phyloP scores from a whole-genome alignment of 2,797 vertebrate genomes.

The Cynodonichthys magdalenae region DNA sequence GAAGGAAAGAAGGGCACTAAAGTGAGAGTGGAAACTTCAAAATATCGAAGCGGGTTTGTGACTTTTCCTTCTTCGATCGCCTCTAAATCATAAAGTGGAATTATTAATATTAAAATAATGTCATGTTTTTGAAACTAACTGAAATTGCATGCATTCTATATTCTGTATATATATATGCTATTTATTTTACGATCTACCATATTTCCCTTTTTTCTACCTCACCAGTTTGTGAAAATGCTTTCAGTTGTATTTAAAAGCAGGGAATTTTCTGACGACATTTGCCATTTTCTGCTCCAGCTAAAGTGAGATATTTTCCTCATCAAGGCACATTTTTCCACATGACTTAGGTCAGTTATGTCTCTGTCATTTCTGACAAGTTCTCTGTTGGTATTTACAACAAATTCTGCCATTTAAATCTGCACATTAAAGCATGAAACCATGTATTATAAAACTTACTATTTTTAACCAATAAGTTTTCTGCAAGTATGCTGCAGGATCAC shows the following conservation, averaged over 20 bases:
- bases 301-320: conserved; percentile 30
- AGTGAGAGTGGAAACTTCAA: not conserved
- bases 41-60: conserved; percentile 9
- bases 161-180: not conserved
- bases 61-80: not conserved
- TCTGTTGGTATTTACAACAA: too few species aligned
- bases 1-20: not conserved
- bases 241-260: not conserved
- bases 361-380: not conserved
- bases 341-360: not conserved
- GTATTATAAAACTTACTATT: not conserved
- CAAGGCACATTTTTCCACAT: conserved; percentile 16
- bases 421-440: not conserved
- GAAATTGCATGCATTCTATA: not conserved
- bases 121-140: not conserved
- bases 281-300: not conserved
- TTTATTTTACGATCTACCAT: too few species aligned
- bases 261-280: conserved; percentile 9
- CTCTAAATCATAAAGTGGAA: not conserved
- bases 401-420: not conserved
- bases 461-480: not conserved
- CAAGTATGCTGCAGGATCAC: too few species aligned
- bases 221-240: conserved; percentile 4
- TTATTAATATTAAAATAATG: not conserved
- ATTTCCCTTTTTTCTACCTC: not conserved